A percentile compares a stretch with the other conserved stretches of the same genome.
phyloP scores from a whole-genome alignment of 2,888 invertebrate species.

The Aphodius sticticus region DNA sequence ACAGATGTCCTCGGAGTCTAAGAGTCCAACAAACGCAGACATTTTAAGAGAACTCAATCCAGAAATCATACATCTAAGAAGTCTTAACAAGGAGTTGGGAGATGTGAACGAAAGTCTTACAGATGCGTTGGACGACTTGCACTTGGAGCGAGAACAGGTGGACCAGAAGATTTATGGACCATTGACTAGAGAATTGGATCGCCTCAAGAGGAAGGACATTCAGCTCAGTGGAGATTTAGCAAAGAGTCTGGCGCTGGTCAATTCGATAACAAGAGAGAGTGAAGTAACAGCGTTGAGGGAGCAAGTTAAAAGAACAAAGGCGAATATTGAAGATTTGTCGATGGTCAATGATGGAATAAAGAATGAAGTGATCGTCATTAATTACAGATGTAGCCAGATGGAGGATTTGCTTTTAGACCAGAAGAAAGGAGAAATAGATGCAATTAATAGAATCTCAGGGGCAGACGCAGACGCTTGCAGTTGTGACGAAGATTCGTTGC shows the following conservation, averaged over 20 bases:
- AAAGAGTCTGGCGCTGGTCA: neutral
- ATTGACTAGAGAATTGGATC: slow-evolving; percentile 15
- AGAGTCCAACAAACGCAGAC: slow-evolving; percentile 1
- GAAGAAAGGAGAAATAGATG: slow-evolving; percentile 17
- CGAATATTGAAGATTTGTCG: slow-evolving; percentile 10
- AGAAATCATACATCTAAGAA: neutral
- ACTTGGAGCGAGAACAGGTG: slow-evolving; percentile 13
- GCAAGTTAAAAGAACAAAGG: slow-evolving; percentile 8
- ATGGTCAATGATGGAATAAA: slow-evolving; percentile 24
- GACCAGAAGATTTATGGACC: slow-evolving; percentile 15
- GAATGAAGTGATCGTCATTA: slow-evolving; percentile 19
- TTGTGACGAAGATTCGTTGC: slow-evolving; percentile 67
- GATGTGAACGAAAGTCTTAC: neutral
- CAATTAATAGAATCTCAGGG: neutral
- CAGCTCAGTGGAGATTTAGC: neutral
- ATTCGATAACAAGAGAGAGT: neutral
- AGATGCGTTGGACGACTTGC: slow-evolving; percentile 13
- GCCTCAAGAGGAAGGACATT: neutral
- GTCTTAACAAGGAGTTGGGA: slow-evolving; percentile 12
- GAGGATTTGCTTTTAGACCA: slow-evolving; percentile 9
- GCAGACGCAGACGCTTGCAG: slow-evolving; percentile 53
- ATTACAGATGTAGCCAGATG: slow-evolving; percentile 17
- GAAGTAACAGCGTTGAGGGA: neutral
- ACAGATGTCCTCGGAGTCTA: neutral
- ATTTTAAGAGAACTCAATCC: neutral